Evolutionary conservation across 2,797 vertebrate genomes (phyloP), one percentile per base, ranked within the genome.

Genomic region (Phataginus tetradactyla): DNA sequence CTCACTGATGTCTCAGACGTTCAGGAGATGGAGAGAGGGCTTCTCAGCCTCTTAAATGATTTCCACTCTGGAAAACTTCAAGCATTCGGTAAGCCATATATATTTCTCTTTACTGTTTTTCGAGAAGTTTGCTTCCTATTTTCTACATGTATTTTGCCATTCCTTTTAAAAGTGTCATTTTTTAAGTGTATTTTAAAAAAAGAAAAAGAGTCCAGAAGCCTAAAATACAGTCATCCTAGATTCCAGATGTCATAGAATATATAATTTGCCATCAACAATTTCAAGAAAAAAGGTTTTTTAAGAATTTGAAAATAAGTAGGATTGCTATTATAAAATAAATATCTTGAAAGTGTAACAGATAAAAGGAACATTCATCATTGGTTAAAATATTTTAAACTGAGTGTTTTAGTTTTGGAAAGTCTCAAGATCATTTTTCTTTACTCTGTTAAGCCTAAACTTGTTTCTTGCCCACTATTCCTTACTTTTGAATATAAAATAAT

Each of bases 51-150:
- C 85, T 98, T 99, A 81, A 99, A 99, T 45, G 99, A 99, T 98
- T 99, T 99, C 98, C 99, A 99, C 97, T 99, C 99, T 80, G 99
- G 99, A 89, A 99, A 99, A 98, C 99, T 99, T 59, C 99, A 99
- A 97, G 99, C 99, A 0, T 99, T 99, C 97, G 99, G 99, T 99
- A 98, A 98, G 57, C 29, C 10, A 13, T 2, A 55, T 18, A 20
- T 79, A 7, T 39, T 8, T 23, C 80, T 6, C 1, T 77, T 17
- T 37, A 61, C 96, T 88, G 37, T 72, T 69, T 66, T 80, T 49
- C 29, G n/a, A n/a, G 55, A 45, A 74, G 18, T 80, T 93, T 68
- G 13, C 12, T 7, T 55, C 49, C 34, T 78, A 15, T 88, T 87
- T 96, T 86, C 34, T 91, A 20, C 27, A 4, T 91, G 12, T 69